Evolutionary conservation across 2,797 vertebrate species (phyloP).

Genomic region (Naso thynnoides): DNA sequence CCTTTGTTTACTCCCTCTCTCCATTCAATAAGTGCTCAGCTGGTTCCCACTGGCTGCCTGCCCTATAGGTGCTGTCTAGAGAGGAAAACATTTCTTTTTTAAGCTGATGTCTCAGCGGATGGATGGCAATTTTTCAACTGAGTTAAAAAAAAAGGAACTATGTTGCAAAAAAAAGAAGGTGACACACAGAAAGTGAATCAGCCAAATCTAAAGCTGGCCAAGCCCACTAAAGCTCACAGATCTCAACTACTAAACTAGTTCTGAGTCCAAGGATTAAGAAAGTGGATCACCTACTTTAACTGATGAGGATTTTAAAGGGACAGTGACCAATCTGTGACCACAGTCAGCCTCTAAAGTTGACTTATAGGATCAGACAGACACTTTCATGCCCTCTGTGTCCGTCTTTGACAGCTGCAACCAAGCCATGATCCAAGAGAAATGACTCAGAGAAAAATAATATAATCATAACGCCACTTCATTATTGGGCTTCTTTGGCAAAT

Average conservation of each 20-base stretch:
- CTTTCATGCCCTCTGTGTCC: not conserved
- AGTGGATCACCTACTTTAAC: slow-evolving; percentile 68
- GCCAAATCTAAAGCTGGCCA: slow-evolving; percentile 36
- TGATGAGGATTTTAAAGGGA: slow-evolving; percentile 70
- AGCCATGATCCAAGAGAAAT: not conserved
- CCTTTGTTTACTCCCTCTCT: slow-evolving; percentile 16
- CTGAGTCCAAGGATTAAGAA: slow-evolving; percentile 67
- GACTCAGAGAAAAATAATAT: not conserved
- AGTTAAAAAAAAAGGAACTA: not conserved
- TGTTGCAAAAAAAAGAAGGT: slow-evolving; percentile 19
- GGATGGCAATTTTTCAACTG: not conserved
- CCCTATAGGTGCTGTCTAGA: slow-evolving; percentile 8
- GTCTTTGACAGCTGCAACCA: not conserved
- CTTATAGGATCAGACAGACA: not conserved
- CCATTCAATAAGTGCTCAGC: slow-evolving; percentile 31
- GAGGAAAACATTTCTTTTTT: slow-evolving; percentile 16
- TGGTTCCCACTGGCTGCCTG: slow-evolving; percentile 4
- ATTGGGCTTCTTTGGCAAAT: not conserved
- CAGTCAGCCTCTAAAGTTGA: not conserved
- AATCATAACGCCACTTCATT: not conserved
- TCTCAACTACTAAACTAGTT: slow-evolving; percentile 42
- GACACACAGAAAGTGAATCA: slow-evolving; percentile 11
- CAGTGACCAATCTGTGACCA: slow-evolving; percentile 23
- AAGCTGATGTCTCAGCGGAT: slow-evolving; percentile 31
- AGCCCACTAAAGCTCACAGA: slow-evolving; percentile 54